Conservation (phyloP, 1,140 invertebrate species). For the Drosophila ficusphila region DNA sequence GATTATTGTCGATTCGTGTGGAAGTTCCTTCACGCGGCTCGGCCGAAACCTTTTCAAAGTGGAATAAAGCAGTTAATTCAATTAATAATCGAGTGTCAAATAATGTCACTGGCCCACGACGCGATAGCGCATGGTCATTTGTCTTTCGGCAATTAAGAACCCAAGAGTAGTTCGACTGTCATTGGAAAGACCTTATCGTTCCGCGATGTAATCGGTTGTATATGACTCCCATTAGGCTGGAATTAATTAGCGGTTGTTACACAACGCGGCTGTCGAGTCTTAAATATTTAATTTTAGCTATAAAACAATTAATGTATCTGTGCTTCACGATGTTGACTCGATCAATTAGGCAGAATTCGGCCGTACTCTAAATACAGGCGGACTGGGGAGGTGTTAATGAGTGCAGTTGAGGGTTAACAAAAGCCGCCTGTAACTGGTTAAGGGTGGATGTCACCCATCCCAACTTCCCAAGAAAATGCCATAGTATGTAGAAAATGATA, state of each 20-base stretch:
- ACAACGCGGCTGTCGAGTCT: slow-evolving; percentile 41
- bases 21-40: slow-evolving; percentile 3
- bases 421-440: slow-evolving; percentile 58
- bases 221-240: slow-evolving; percentile 16
- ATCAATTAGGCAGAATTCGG: slow-evolving; percentile 59
- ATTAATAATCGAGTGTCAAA: slow-evolving; percentile 75
- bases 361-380: slow-evolving; percentile 25
- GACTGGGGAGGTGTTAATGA: slow-evolving; percentile 59
- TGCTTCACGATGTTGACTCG: slow-evolving; percentile 43
- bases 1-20: slow-evolving; percentile 52
- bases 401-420: slow-evolving; percentile 42
- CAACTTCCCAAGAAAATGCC: neutral
- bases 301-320: slow-evolving; percentile 73
- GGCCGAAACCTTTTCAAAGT: slow-evolving; percentile 66
- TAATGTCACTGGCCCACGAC: slow-evolving; percentile 39
- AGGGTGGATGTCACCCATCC: slow-evolving; percentile 8
- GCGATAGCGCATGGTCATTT: slow-evolving; percentile 32
- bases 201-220: slow-evolving; percentile 3
- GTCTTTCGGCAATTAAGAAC: slow-evolving; percentile 16
- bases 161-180: neutral
- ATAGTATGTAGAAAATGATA: neutral
- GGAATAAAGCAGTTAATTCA: slow-evolving; percentile 77
- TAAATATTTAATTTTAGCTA: slow-evolving; percentile 56
- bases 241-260: slow-evolving; percentile 59
- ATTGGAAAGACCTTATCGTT: slow-evolving; percentile 11